Evolutionary conservation across 1,140 invertebrate genomes (phyloP).

Genomic region (Atta colombica): DNA sequence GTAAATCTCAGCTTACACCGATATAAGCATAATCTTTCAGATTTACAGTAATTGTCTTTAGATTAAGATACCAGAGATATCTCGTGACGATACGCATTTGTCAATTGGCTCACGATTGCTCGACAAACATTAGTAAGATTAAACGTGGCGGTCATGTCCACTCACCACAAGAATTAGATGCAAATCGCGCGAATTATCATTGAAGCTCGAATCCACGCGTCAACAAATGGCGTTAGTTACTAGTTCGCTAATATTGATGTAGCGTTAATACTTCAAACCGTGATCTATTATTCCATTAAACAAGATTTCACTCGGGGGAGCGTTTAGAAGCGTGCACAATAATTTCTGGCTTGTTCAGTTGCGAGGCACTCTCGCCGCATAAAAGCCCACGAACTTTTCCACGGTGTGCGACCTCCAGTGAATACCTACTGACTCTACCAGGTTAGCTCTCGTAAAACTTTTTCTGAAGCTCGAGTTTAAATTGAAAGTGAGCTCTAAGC

Average conservation of each 20-base stretch:
- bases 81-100: not conserved
- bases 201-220: constrained; percentile 23
- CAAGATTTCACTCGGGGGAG: constrained; percentile 52
- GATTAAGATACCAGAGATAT: not conserved
- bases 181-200: constrained; percentile 56
- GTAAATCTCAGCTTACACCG: not conserved
- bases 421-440: constrained; percentile 10
- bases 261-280: constrained; percentile 50
- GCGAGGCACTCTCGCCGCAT: not conserved
- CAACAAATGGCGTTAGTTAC: constrained; percentile 55
- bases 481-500: constrained; percentile 47
- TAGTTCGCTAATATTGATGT: constrained; percentile 55
- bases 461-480: constrained; percentile 48
- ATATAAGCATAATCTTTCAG: not conserved
- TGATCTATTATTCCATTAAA: constrained; percentile 69
- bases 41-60: not conserved
- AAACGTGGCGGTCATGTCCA: constrained; percentile 3
- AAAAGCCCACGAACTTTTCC: constrained; percentile 39
- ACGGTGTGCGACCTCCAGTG: not conserved
- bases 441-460: constrained; percentile 39
- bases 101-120: constrained; percentile 16
- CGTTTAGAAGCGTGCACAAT: constrained; percentile 54
- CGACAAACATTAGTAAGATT: constrained; percentile 9
- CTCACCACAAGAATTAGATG: constrained; percentile 42
- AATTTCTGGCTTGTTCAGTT: constrained; percentile 53